Conservation (phyloP, 2,113 vertebrate genomes). For the Prinia subflava region DNA sequence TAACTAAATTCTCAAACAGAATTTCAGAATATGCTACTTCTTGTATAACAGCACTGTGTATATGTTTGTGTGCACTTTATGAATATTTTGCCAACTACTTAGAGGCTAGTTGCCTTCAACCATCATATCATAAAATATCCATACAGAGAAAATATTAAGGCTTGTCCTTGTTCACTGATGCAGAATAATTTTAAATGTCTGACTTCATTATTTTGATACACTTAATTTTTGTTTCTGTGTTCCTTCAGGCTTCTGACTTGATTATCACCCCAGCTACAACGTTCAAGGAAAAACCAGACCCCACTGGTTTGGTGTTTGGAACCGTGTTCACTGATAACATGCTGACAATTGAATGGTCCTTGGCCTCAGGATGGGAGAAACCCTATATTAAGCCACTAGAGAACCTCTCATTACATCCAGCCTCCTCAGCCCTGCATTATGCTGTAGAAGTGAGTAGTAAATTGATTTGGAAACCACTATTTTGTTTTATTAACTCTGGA, state of each 20-base stretch:
- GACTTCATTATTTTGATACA: neutral
- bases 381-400: constrained; percentile 82
- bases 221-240: neutral
- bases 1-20: neutral
- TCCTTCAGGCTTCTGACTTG: constrained; percentile 78
- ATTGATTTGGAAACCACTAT: neutral
- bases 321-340: constrained; percentile 90
- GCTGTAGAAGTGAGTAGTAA: constrained; percentile 78
- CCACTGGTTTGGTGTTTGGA: constrained; percentile 77
- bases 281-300: constrained; percentile 80
- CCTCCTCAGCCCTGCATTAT: constrained; percentile 79
- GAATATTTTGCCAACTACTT: neutral
- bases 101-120: neutral
- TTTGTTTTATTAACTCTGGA: neutral
- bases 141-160: neutral
- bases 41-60: neutral
- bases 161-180: neutral
- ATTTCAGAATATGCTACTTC: neutral
- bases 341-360: constrained; percentile 85
- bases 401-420: constrained; percentile 85
- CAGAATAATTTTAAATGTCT: neutral
- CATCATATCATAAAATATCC: neutral
- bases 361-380: constrained; percentile 79
- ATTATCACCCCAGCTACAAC: constrained; percentile 67
- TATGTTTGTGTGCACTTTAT: neutral